Percentiles rank a stretch among this genome's conserved stretches.
Evolutionary conservation across 2,113 vertebrate species (phyloP).

Genomic region (Ia io): DNA sequence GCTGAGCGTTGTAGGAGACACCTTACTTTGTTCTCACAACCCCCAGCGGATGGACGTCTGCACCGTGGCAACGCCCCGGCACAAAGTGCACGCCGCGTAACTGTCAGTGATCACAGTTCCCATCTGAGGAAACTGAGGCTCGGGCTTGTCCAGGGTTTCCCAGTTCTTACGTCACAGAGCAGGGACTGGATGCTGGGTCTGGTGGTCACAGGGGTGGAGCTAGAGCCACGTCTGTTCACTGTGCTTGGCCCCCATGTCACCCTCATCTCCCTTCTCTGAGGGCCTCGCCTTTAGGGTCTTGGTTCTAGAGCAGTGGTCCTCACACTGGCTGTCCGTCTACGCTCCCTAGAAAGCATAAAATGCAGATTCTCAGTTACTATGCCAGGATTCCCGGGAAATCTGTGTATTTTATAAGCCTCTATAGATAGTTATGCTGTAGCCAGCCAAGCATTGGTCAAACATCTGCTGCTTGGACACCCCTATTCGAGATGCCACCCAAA

Average conservation of each 20-base stretch:
- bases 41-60: background rate
- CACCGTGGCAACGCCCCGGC: too few species aligned
- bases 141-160: background rate
- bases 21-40: background rate
- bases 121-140: background rate
- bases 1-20: background rate
- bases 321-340: accelerated
- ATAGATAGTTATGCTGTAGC: background rate
- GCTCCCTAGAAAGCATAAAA: background rate
- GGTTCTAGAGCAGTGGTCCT: background rate
- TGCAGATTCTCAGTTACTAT: background rate
- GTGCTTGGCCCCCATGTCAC: background rate
- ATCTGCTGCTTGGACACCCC: background rate
- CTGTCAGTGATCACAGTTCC: background rate
- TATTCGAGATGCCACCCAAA: background rate
- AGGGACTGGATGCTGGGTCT: background rate
- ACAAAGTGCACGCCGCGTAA: accelerated
- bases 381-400: background rate
- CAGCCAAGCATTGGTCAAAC: background rate
- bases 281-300: background rate
- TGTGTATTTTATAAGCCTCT: background rate
- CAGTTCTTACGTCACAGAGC: background rate
- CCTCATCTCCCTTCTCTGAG: background rate
- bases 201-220: background rate
- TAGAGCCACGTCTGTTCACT: background rate